These are phyloP conservation scores for Chaenogobius annularis DNA, from an alignment of 2,113 vertebrate species.

Conservation along the genomic window DNA sequence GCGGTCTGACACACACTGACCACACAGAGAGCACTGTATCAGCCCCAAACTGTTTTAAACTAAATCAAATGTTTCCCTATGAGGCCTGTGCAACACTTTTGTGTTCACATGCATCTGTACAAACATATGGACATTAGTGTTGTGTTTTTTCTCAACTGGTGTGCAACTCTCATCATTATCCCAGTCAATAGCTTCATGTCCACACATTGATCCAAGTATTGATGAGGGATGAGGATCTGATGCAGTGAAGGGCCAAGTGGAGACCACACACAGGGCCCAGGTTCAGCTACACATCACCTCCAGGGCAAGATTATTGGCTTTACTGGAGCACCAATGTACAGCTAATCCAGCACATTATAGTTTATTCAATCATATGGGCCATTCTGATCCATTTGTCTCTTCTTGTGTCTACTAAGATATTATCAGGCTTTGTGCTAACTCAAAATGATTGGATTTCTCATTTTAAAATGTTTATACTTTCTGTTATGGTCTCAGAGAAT, in stretches of 20 bases:
- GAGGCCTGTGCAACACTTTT: constrained; percentile 25
- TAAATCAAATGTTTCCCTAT: constrained; percentile 45
- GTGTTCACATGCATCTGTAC: neutral
- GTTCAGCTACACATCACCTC: constrained; percentile 67
- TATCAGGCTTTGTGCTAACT: neutral
- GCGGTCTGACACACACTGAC: constrained; percentile 40
- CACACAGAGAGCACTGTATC: too few species aligned
- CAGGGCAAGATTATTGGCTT: constrained; percentile 66
- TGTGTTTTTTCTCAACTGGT: constrained; percentile 16
- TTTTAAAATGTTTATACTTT: too few species aligned
- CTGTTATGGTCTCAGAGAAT: too few species aligned
- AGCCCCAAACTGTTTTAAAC: constrained; percentile 4
- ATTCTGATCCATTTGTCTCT: constrained; percentile 6
- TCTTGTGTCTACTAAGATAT: neutral
- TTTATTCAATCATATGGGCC: constrained; percentile 9
- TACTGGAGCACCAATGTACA: constrained; percentile 46
- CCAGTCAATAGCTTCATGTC: constrained; percentile 73
- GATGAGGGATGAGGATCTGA: constrained; percentile 68
- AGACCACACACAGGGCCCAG: constrained; percentile 64
- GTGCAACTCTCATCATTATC: constrained; percentile 72
- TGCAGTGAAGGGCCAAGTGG: constrained; percentile 59
- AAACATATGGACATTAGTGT: constrained; percentile 10
- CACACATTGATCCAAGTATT: constrained; percentile 69
- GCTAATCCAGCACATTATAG: constrained; percentile 48
- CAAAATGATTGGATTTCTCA: neutral